phyloP scores from a whole-genome alignment of 1,140 invertebrate species.

The Elymnias hypermnestra region DNA sequence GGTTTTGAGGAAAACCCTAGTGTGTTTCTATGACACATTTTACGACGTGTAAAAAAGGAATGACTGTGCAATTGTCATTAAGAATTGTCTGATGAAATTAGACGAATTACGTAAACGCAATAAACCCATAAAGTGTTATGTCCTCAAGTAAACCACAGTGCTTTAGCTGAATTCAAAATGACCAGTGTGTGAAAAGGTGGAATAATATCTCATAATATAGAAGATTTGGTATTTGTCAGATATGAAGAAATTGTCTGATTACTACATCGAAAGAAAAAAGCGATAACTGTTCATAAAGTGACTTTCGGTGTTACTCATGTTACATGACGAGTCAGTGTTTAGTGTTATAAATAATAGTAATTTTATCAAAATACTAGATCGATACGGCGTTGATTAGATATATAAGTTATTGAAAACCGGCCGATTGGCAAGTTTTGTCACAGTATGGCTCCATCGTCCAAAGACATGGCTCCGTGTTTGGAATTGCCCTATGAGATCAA shows the following conservation, averaged over 20 bases:
- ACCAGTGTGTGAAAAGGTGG: no score
- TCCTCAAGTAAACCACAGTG: not conserved
- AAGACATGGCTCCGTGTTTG: constrained; percentile 38
- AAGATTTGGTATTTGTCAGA: no score
- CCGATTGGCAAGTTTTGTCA: not conserved
- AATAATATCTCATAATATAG: no score
- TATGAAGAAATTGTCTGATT: no score
- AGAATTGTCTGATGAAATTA: not conserved
- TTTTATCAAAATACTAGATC: constrained; percentile 26
- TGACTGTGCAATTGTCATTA: not conserved
- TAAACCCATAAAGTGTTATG: no score
- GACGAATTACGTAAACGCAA: no score
- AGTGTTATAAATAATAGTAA: constrained; percentile 1
- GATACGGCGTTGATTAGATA: constrained; percentile 26
- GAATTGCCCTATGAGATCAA: constrained; percentile 50
- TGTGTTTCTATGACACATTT: not conserved
- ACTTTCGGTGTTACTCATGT: not conserved
- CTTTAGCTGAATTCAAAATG: no score
- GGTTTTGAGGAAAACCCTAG: not conserved
- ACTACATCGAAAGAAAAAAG: no score
- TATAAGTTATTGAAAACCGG: constrained; percentile 21
- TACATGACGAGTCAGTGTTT: not conserved
- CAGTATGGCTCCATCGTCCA: constrained; percentile 5
- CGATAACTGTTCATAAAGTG: not conserved
- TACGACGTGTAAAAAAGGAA: not conserved